Evolutionary conservation across 2,113 vertebrate species (phyloP), one percentile per base, ranked within the genome.

Genomic region (Oncorhynchus nerka): DNA sequence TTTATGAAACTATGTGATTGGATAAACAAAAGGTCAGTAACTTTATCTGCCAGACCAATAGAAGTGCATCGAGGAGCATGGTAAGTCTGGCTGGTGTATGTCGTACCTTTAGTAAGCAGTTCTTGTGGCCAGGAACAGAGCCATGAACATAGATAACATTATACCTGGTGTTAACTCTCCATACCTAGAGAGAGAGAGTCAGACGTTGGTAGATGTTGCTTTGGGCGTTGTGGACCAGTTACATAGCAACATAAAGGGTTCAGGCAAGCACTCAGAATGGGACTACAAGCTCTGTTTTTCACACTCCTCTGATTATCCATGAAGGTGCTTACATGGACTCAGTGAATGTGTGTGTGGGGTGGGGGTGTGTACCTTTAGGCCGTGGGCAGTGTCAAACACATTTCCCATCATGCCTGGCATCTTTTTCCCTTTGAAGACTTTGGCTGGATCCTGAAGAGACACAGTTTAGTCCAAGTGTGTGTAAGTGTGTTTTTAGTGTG

Each of bases 371-470:
- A 98, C 98, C 94, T 98, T 99, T 65, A 99, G 90, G 39, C 96
- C 97, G 19, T 76, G 81, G 6, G 84, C 73, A 4, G 98, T 99
- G 79, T 93, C 81, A 19, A 90, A 94, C 66, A 75, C 2, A 79
- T 99, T 97, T 12, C 98, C 98, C 96, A 97, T 95, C 78, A 32
- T 84, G 45, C 98, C 98, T 1, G 98, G 97, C 98, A 99, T 96
- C 86, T 98, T 99, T 83, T 95, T 98, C 51, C 98, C 98, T 32
- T 95, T 96, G 84, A 95, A 97, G 74, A 99, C 95, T 91, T 94
- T 96, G 73, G 88, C 86, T 84, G 96, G 90, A 90, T 95, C 94
- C 98, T 99, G 28, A 22, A 78, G 2, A 62, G 67, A 79, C 34
- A 85, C 16, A 45, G 39, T 45, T 45, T 45, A 45, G 39, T 11